Evolutionary conservation across 2,113 vertebrate species (phyloP), one percentile per base, ranked within the genome.

Genomic region (Elgaria multicarinata): DNA sequence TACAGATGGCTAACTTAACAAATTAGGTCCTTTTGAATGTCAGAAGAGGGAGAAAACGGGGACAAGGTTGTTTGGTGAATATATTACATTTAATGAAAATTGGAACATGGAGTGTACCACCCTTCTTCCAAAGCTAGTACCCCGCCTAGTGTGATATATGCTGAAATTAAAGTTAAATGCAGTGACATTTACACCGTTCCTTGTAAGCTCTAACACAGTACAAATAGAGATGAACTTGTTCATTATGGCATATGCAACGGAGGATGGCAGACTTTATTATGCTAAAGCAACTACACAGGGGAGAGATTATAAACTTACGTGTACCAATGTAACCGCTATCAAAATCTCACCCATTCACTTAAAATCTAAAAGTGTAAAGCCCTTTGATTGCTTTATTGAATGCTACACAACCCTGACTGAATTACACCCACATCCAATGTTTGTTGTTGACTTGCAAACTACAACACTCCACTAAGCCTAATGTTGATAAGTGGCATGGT

Each of bases 271-370:
- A 44, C 79, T 90, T 90, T 67, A 33, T 28, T 91, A 58, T 46
- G 82, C 6, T 87, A 88, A 85, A 90, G 83, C 31, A 90, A 94
- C 87, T 50, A 75, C 9, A 92, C 76, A 5, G 58, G 86, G 71
- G 62, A 90, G 92, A 91, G 90, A 74, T 26, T 87, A 88, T 77
- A 42, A 94, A 88, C 83, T 95, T 66, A 83, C 62, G 77, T 46
- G 9, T 3, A 80, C 53, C 0, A 14, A 8, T 82, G 69, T 36
- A 92, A 91, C 0, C 8, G 39, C 85, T 91, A 90, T 72, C 76
- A 87, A 95, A 94, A 91, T 91, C 69, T 90, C 87, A 76, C 72
- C 72, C 64, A 89, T 6, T 26, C 72, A 58, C 84, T 90, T n/a
- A 86, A 92, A 92, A 76, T 10, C 1, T 3, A 58, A 83, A 69